Percentiles rank a stretch among this genome's conserved stretches.
Conservation (phyloP, 2,888 invertebrate genomes). For the Pollenia amentaria region DNA sequence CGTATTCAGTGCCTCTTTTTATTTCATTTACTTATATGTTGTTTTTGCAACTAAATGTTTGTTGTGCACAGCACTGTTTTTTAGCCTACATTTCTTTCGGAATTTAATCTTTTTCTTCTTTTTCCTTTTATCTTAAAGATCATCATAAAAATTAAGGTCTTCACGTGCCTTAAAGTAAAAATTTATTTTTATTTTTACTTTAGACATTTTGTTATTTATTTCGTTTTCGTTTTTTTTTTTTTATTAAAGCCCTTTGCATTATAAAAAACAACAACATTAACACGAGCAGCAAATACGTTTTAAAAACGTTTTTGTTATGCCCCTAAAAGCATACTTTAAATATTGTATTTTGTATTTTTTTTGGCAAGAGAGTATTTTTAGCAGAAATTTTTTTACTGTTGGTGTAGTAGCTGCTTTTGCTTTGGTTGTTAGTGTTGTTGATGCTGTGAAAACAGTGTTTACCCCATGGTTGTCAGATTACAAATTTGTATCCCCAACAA, state of each 20-base stretch:
- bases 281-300: neutral
- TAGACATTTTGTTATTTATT: slow-evolving; percentile 19
- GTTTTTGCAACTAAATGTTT: slow-evolving; percentile 8
- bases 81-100: slow-evolving; percentile 46
- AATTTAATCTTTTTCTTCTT: slow-evolving; percentile 21
- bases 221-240: neutral
- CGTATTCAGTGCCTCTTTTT: slow-evolving; percentile 10
- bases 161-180: slow-evolving; percentile 54
- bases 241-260: slow-evolving; percentile 15
- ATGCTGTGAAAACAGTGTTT: slow-evolving; percentile 12
- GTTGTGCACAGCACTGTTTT: slow-evolving; percentile 21
- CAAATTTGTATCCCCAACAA: too few relatives aligned
- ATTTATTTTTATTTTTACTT: slow-evolving; percentile 17
- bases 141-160: slow-evolving; percentile 67
- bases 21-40: slow-evolving; percentile 2
- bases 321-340: slow-evolving; percentile 63
- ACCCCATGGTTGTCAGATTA: neutral
- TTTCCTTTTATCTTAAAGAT: slow-evolving; percentile 49
- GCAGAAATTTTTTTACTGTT: slow-evolving; percentile 31
- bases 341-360: slow-evolving; percentile 23
- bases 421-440: slow-evolving; percentile 9
- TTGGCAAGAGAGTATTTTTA: slow-evolving; percentile 31
- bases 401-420: slow-evolving; percentile 8
- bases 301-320: slow-evolving; percentile 27
- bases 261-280: neutral